Evolutionary conservation across 2,113 vertebrate species (phyloP), one percentile per base, ranked within the genome.

Genomic region (Centrocercus urophasianus): DNA sequence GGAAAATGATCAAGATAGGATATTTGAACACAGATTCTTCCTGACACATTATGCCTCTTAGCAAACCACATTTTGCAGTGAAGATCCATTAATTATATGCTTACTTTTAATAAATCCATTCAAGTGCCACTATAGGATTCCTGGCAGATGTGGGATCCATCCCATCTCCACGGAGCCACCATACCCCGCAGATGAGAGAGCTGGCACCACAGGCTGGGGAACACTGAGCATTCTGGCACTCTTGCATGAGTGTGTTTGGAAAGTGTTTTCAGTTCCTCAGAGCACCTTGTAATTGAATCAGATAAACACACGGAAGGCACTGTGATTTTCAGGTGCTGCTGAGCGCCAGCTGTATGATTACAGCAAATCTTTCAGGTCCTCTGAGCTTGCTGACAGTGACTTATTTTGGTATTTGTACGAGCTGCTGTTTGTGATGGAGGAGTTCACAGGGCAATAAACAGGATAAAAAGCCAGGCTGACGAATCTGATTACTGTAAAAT

Each of bases 251-350:
- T 54, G 69, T 43, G 19, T 54, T 69, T 30, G 54, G 74, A 76
- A 84, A 43, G 9, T 11, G 36, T 83, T 87, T 80, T 32, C 64
- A 38, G 28, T 32, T 77, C 69, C 54, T 60, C 48, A 1, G 21
- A 32, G 65, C 60, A 34, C 43, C 70, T 81, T 54, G 69, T 65
- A 64, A 92, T 73, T 81, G 86, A 73, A 89, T 87, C 89, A 84
- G 92, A 92, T 72, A 84, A 89, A 66, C 10, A 30, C 3, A 1
- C 8, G 67, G 81, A 79, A 78, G 34, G 43, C 50, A 16, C 56
- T 27, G 56, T 1, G 32, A 78, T 73, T 40, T 28, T 65, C 56
- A 24, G 80, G 61, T 5, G 10, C 27, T 1, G 1, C 56, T 28
- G 30, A 64, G 52, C 1, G 0, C 30, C 3, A 2, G 52, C 66